Conservation (phyloP, 64 coral and sea anemone species). For the Stichodactyla helianthus region DNA sequence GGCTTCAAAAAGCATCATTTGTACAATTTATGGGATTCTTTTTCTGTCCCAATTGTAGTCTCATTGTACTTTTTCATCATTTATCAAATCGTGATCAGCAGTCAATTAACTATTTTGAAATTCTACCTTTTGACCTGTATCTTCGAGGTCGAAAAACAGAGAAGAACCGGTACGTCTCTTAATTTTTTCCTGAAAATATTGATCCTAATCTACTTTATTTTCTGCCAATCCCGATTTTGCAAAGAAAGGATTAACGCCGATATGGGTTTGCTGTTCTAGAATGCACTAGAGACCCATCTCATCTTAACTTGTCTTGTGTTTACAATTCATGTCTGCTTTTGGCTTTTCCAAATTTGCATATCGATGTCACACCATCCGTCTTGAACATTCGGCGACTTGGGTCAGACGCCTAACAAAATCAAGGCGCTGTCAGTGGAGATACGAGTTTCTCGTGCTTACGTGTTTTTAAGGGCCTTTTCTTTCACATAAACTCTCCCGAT, state of each 20-base stretch:
- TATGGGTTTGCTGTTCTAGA: not conserved
- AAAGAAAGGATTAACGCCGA: not conserved
- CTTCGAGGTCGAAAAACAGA: not conserved
- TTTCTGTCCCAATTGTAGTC: not conserved
- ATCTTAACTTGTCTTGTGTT: not conserved
- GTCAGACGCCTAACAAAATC: constrained; percentile 11
- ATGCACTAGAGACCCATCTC: not conserved
- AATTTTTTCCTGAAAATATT: not conserved
- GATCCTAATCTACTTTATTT: not conserved
- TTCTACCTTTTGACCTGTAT: not conserved
- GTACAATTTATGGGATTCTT: not conserved
- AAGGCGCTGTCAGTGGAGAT: not conserved
- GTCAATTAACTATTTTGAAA: not conserved
- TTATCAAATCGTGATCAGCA: not conserved
- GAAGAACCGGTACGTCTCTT: not conserved
- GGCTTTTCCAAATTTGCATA: not conserved
- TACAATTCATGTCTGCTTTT: not conserved
- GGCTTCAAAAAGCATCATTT: not conserved
- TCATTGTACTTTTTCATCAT: not conserved
- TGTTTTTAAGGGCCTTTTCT: not conserved
- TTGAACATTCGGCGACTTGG: not conserved
- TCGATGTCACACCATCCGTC: constrained; percentile 21
- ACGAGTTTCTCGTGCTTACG: not conserved
- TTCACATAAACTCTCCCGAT: not conserved
- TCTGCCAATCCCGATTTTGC: not conserved